These are phyloP conservation scores for Halcyon malimbica DNA, from an alignment of 2,113 vertebrate genomes.

Conservation along the genomic window DNA sequence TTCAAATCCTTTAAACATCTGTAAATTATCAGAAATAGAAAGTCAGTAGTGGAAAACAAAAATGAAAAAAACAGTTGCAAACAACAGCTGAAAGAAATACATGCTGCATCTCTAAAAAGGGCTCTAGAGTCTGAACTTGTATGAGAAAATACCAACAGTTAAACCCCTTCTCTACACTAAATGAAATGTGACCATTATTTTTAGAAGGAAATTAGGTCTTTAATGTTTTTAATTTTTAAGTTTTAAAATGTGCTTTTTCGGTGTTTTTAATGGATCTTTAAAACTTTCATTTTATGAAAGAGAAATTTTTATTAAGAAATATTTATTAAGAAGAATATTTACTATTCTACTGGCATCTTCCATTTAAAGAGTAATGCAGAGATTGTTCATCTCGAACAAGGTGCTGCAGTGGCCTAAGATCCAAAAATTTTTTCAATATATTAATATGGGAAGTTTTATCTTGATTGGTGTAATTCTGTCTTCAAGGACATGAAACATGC, in stretches of 20 bases:
- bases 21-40: conserved; percentile 43
- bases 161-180: neutral
- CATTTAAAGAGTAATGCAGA: neutral
- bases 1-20: conserved; percentile 97
- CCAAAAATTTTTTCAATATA: neutral
- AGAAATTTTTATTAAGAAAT: no score
- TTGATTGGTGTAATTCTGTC: neutral
- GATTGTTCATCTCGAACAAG: neutral
- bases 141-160: neutral
- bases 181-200: neutral
- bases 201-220: neutral
- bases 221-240: rapidly evolving
- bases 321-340: no score
- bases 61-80: neutral
- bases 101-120: neutral
- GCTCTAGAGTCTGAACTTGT: neutral
- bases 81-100: neutral
- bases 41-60: neutral
- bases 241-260: neutral
- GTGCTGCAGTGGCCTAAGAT: neutral
- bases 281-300: neutral
- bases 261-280: neutral
- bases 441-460: neutral
- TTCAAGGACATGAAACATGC: neutral
- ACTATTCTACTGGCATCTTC: neutral